A percentile compares a stretch with the other conserved stretches of the same genome.
Evolutionary conservation across 1,140 invertebrate species (phyloP).

Genomic region (Armadillidium nasatum): DNA sequence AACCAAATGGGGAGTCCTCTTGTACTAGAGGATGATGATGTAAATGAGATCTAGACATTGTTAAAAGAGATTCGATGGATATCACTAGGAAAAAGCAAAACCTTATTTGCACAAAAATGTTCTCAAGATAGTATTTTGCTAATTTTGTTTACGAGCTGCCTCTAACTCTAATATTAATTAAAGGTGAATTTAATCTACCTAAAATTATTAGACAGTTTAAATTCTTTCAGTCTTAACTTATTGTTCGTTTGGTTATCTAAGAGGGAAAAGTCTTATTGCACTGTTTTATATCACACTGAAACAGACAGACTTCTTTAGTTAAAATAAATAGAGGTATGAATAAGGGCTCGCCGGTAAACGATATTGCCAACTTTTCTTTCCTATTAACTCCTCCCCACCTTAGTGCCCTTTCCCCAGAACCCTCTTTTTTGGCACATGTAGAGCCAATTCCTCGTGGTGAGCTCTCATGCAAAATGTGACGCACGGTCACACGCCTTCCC

Average conservation of each 20-base stretch:
- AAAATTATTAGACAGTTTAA: not conserved
- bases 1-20: not conserved
- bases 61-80: not conserved
- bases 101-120: not conserved
- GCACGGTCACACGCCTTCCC: too few species aligned
- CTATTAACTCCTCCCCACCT: not conserved
- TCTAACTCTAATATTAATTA: not conserved
- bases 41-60: not conserved
- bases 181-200: not conserved
- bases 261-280: too few species aligned
- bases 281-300: too few species aligned
- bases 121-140: not conserved
- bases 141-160: not conserved
- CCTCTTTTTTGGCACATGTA: too few species aligned
- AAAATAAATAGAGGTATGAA: slow-evolving; percentile 2
- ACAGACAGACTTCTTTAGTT: too few species aligned
- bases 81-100: not conserved
- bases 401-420: not conserved
- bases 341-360: not conserved
- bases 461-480: too few species aligned
- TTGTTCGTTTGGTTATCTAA: not conserved
- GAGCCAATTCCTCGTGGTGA: too few species aligned
- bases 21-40: not conserved
- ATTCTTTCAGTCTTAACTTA: not conserved
- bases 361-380: not conserved